These are phyloP conservation scores for Eulemur rubriventer DNA, from an alignment of 2,797 vertebrate species.

Conservation along the genomic window DNA sequence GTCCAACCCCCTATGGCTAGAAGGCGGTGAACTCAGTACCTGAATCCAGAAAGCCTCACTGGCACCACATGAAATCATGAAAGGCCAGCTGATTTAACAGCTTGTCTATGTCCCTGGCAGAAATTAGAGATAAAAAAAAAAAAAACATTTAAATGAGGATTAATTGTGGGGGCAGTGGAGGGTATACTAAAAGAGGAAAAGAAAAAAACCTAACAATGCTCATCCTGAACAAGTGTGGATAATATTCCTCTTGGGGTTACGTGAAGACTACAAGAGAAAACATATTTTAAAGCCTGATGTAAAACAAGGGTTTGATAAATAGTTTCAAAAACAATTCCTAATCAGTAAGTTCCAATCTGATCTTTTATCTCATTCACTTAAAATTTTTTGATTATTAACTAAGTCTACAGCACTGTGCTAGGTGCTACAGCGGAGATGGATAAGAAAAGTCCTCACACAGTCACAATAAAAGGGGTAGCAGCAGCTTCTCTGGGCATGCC, in stretches of 20 bases:
- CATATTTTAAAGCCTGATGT: neutral
- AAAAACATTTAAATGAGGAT: constrained; percentile 26
- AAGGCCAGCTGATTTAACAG: neutral
- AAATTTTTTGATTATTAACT: neutral
- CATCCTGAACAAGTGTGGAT: neutral
- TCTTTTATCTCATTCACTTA: neutral
- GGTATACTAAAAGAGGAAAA: neutral
- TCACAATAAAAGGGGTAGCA: neutral
- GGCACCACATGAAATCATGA: neutral
- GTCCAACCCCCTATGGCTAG: fast-evolving
- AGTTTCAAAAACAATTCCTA: neutral
- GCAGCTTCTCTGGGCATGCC: neutral
- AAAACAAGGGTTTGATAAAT: neutral
- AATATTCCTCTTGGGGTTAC: neutral
- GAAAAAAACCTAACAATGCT: neutral
- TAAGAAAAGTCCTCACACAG: neutral
- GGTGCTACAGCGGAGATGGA: neutral
- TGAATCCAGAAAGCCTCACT: neutral
- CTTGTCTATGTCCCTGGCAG: neutral
- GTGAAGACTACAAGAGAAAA: neutral
- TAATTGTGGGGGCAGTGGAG: neutral
- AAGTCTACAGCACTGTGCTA: neutral
- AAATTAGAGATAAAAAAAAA: neutral
- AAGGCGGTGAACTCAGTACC: neutral
- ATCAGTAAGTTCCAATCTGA: neutral